Base-by-base conservation (phyloP, 2,113 vertebrate genomes). In the Tauraco erythrolophus region DNA sequence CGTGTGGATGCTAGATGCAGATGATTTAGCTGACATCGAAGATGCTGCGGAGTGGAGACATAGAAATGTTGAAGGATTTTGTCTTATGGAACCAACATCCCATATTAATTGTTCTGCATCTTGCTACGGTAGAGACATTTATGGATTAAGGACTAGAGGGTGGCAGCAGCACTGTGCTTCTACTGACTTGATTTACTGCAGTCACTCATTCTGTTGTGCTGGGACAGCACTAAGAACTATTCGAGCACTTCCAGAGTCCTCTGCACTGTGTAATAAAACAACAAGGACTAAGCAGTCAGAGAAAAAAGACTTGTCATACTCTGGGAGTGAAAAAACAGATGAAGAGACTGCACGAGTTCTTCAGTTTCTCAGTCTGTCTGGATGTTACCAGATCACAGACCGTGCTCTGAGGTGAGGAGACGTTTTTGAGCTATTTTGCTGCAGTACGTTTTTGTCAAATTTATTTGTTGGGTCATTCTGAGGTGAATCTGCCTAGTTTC, bases 381-480 rank as follows among this genome's bases (percentile, higher is more conserved):
- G 99, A 96, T 99, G 99, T 98, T 99, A 99, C 89, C 99, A 99
- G 98, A 98, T 99, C 98, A 99, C 99, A 95, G 99, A 99, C 91
- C 97, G 98, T 88, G 99, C 99, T 92, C 98, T 99, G 96, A 99
- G 99, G 99, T 99, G 98, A 97, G 98, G 89, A 89, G 51, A 25
- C 2, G 1, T 13, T 89, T 72, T 51, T 53, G 71, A 89, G 12
- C 25, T 74, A 0, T 56, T 66, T 74, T 75, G 11, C 35, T 90
- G 56, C 22, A 18, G 12, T 51, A 4, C 2, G 1, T 46, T 65
- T 84, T 69, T 69, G 75, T 62, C 33, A 64, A 1, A 25, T 70
- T 56, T 62, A 23, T 88, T 86, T 94, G 23, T 64, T 60, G 69
- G 5, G 22, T 84, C 15, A 6, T 41, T 94, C n/a, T 72, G 61